Evolutionary conservation across 2,113 vertebrate genomes (phyloP).

Genomic region (Halichoerus grypus): DNA sequence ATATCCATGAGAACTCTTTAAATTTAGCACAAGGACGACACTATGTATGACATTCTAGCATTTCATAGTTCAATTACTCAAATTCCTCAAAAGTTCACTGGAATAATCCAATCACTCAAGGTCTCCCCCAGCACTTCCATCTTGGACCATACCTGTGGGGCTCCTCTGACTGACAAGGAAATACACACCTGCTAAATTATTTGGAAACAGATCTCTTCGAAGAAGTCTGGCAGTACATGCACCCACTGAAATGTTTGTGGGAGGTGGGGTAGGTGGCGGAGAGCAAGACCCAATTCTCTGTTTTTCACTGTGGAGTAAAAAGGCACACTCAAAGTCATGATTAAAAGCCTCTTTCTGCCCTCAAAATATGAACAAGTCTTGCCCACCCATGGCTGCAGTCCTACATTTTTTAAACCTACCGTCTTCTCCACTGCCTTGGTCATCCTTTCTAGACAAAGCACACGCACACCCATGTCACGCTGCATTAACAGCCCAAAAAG

Average conservation of each 20-base stretch:
- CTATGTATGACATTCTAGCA: background rate
- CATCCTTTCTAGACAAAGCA: background rate
- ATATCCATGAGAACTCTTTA: background rate
- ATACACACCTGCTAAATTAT: background rate
- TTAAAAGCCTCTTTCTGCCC: background rate
- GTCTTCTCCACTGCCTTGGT: background rate
- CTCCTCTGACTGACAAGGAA: background rate
- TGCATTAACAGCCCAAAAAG: background rate
- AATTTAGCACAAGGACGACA: background rate
- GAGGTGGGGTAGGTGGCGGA: background rate
- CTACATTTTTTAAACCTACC: background rate
- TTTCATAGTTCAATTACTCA: background rate
- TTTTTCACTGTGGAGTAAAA: background rate
- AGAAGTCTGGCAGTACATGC: background rate
- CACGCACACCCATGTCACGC: background rate
- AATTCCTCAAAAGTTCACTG: background rate
- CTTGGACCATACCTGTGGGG: background rate
- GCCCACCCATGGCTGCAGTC: background rate
- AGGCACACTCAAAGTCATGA: background rate
- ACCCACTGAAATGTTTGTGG: background rate
- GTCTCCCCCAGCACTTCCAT: background rate
- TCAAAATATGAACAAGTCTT: background rate
- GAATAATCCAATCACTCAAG: background rate
- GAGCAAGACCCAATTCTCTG: background rate
- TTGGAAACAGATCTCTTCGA: background rate